These are phyloP conservation scores for Cantharis nigra DNA, from an alignment of 2,888 invertebrate species.

Conservation along the genomic window DNA sequence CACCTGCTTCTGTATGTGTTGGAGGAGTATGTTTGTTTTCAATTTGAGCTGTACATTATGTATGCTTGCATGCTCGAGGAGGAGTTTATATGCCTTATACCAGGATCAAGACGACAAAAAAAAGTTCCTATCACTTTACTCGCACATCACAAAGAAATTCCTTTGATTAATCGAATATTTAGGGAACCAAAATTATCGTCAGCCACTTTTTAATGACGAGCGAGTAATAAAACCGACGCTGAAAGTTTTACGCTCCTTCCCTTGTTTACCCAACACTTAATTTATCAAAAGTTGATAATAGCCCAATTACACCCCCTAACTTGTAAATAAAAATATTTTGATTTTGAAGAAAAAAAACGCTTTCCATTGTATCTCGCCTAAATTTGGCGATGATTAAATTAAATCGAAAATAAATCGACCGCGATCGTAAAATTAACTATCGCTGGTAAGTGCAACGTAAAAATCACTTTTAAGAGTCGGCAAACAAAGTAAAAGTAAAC, in stretches of 20 bases:
- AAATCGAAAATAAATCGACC: background rate
- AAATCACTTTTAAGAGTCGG: slow-evolving; percentile 30
- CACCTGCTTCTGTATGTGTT: slow-evolving; percentile 53
- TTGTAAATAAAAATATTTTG: background rate
- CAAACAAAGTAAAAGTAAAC: slow-evolving; percentile 37
- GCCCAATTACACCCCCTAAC: background rate
- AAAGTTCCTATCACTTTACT: slow-evolving; percentile 8
- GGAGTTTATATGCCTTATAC: slow-evolving; percentile 29
- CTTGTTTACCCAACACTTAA: background rate
- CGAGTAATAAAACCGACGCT: background rate
- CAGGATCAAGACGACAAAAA: slow-evolving; percentile 21
- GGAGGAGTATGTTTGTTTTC: slow-evolving; percentile 52
- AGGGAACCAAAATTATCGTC: background rate
- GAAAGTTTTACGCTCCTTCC: background rate
- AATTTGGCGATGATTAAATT: background rate
- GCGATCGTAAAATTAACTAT: background rate
- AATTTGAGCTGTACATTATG: slow-evolving; percentile 50
- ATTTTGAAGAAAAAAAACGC: background rate
- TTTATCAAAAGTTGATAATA: background rate
- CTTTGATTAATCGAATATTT: background rate
- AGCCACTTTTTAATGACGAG: background rate
- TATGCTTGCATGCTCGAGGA: slow-evolving; percentile 45
- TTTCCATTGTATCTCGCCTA: background rate
- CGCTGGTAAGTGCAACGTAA: slow-evolving; percentile 15
- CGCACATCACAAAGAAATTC: background rate